A percentile compares a stretch with the other conserved stretches of the same genome.
Conservation (phyloP, 2,888 invertebrate genomes). For the Anoplius nigerrimus region DNA sequence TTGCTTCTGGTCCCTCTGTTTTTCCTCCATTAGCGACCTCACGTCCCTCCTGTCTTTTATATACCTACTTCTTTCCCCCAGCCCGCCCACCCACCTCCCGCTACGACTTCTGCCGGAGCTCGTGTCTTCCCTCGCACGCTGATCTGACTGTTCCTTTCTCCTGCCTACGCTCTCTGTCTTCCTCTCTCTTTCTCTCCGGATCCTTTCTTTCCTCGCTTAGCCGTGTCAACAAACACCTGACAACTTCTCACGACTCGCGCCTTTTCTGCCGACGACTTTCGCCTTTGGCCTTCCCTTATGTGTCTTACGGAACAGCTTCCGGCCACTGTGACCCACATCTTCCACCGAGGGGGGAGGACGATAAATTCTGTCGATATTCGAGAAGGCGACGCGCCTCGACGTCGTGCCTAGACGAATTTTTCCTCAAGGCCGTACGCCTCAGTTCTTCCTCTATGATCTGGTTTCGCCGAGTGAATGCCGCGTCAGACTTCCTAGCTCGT, state of each 20-base stretch:
- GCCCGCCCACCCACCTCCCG: background rate
- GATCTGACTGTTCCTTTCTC: background rate
- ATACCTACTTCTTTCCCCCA: background rate
- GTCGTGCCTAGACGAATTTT: background rate
- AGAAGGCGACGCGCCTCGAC: background rate
- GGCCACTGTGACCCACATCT: background rate
- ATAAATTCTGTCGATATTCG: background rate
- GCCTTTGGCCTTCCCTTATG: slow-evolving; percentile 13
- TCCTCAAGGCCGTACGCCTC: slow-evolving; percentile 12
- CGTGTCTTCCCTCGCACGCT: background rate
- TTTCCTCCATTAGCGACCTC: slow-evolving; percentile 64
- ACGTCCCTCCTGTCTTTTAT: slow-evolving; percentile 26
- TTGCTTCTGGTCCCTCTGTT: slow-evolving; percentile 61
- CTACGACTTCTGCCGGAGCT: too few species aligned
- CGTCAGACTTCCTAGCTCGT: slow-evolving; percentile 32
- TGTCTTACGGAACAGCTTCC: background rate
- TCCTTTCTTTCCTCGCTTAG: slow-evolving; percentile 48
- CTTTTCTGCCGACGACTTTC: slow-evolving; percentile 19
- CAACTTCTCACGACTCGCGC: slow-evolving; percentile 49
- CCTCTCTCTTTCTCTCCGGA: slow-evolving; percentile 6
- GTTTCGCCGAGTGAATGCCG: slow-evolving; percentile 9
- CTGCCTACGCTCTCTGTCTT: background rate
- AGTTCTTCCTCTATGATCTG: slow-evolving; percentile 9
- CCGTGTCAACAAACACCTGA: slow-evolving; percentile 57
- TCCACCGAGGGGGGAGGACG: too few species aligned